A percentile compares a stretch with the other conserved stretches of the same genome.
phyloP scores from a whole-genome alignment of 53 echinoderm and acorn worm genomes.

The Hippasteria phrygiana region DNA sequence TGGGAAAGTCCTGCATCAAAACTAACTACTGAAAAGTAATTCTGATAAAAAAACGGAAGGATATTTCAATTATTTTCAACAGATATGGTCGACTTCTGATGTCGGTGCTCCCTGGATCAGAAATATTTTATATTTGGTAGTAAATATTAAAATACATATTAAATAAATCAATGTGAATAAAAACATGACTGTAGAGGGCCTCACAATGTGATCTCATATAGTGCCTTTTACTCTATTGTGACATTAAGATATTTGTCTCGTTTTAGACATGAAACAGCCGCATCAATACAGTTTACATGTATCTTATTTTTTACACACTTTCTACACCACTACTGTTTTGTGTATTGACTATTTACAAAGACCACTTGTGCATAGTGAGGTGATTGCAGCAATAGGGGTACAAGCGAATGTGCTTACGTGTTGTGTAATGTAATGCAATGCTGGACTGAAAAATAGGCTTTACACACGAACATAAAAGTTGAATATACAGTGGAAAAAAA shows the following conservation, averaged over 20 bases:
- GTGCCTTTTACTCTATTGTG: background rate
- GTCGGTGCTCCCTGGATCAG: too few species aligned
- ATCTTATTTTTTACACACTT: background rate
- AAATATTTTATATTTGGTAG: too few species aligned
- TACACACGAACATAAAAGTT: background rate
- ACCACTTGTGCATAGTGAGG: constrained; percentile 36
- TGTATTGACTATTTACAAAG: constrained; percentile 44
- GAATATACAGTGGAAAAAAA: background rate
- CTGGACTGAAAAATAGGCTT: background rate
- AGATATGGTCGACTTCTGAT: too few species aligned
- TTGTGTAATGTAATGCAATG: background rate
- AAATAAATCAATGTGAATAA: background rate
- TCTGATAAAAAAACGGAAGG: too few species aligned
- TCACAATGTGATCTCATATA: background rate
- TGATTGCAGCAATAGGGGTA: background rate
- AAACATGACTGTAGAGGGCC: background rate
- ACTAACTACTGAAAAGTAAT: too few species aligned
- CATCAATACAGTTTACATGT: constrained; percentile 1
- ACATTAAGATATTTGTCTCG: background rate
- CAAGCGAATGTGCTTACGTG: background rate
- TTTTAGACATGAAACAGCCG: constrained; percentile 50
- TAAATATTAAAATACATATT: background rate
- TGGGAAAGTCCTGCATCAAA: too few species aligned
- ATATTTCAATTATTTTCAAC: too few species aligned
- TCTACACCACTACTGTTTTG: constrained; percentile 27